Percentiles rank a stretch among this genome's conserved stretches.
phyloP scores from a whole-genome alignment of 2,797 vertebrate genomes.

The Moxostoma hubbsi region DNA sequence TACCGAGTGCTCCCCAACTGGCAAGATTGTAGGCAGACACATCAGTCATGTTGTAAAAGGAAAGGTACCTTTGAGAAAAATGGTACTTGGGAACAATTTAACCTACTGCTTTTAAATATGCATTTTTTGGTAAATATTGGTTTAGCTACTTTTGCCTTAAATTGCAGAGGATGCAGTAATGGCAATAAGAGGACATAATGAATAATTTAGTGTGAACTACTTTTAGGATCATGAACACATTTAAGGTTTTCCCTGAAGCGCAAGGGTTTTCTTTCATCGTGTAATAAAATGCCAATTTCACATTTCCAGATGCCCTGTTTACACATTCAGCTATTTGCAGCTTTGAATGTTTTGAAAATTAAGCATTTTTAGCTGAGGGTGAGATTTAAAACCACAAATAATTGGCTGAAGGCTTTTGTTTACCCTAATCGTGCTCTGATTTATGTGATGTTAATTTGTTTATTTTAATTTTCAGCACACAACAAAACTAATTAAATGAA shows the following conservation, averaged over 20 bases:
- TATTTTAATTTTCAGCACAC: not conserved
- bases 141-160: not conserved
- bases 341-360: not conserved
- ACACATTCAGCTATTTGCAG: not conserved
- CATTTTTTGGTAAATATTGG: not conserved
- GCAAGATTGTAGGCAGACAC: not conserved
- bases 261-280: not conserved
- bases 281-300: not conserved
- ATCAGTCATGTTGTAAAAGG: conserved; percentile 18
- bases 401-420: not conserved
- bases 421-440: not conserved
- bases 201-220: not conserved
- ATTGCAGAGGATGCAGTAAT: not conserved
- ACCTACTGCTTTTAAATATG: too few relatives aligned
- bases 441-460: conserved; percentile 6
- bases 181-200: not conserved
- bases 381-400: not conserved
- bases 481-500: not conserved
- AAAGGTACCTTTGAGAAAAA: conserved; percentile 1
- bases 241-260: not conserved
- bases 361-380: not conserved
- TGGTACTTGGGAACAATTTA: not conserved
- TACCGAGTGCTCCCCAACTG: not conserved
- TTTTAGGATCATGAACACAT: not conserved
- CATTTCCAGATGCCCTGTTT: not conserved